Evolutionary conservation across 2,888 invertebrate genomes (phyloP), one percentile per base, ranked within the genome.

Genomic region (Troilus luridus): DNA sequence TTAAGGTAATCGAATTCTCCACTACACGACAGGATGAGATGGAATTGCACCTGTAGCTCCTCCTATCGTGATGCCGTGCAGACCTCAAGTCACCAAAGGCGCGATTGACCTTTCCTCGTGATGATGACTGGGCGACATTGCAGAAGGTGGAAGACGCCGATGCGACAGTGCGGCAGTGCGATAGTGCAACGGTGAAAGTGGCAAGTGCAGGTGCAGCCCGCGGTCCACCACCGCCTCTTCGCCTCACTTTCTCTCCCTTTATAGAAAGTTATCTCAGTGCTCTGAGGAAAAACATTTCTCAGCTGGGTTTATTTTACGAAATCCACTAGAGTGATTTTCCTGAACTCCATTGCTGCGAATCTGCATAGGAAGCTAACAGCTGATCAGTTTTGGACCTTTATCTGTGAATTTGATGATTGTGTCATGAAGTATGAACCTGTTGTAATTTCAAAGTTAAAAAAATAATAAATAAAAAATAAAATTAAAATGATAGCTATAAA

Each of bases 201-300:
- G 64, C n/a, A 9, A 24, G 10, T 67, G 64, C 64, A 67, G n/a
- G n/a, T 67, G 64, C 64, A 67, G 11, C 59, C 59, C 14, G 59
- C 59, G 14, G 59, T 59, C 59, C 59, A 6, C 62, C 21, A 7
- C 62, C 62, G 21, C 6, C 62, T 62, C 62, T 62, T 62, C 21
- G 62, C 21, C 62, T 67, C 24, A 67, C 64, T 67, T 67, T 67
- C 64, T 67, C 64, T 24, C 64, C 64, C 64, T 67, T 67, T 67
- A 67, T 67, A 67, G 64, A 67, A 67, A 67, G 64, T 67, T 67
- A 67, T 67, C 64, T 67, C 64, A 24, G 64, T 11, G 10, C n/a
- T 67, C n/a, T 67, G n/a, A 24, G 24, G 64, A 24, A 67, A 67
- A 67, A 67, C n/a, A 67, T 8, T 24, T 24, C 64, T 24, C 24